A percentile compares a stretch with the other conserved stretches of the same genome.
Conservation (phyloP, 2,888 invertebrate species). For the Lacanobia wlatinum region DNA sequence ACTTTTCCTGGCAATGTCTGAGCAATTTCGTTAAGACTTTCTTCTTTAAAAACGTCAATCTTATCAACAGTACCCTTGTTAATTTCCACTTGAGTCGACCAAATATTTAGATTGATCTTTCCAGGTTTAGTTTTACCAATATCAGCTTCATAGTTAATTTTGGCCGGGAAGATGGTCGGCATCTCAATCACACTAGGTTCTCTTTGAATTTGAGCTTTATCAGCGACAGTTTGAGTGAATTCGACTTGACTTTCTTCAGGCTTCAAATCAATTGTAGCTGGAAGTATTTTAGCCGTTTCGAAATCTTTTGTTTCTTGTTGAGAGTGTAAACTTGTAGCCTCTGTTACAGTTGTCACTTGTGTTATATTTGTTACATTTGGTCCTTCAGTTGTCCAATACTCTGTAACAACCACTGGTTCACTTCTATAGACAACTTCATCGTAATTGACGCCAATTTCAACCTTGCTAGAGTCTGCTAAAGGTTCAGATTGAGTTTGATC, state of each 20-base stretch:
- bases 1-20: conserved; percentile 32
- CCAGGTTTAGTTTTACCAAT: conserved; percentile 53
- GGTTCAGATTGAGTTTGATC: conserved; percentile 42
- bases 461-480: conserved; percentile 30
- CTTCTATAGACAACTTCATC: conserved; percentile 35
- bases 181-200: conserved; percentile 23
- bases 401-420: conserved; percentile 41
- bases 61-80: conserved; percentile 45
- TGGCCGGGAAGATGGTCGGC: conserved; percentile 42
- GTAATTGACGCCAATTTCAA: conserved; percentile 39
- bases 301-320: conserved; percentile 16
- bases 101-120: conserved; percentile 44
- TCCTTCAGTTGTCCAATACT: conserved; percentile 36
- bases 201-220: conserved; percentile 16
- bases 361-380: conserved; percentile 9
- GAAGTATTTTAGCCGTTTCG: conserved; percentile 8
- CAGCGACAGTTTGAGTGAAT: background rate
- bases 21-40: conserved; percentile 44
- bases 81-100: conserved; percentile 49
- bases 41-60: conserved; percentile 32
- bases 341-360: conserved; percentile 1
- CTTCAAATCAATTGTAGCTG: conserved; percentile 3
- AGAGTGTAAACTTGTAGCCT: background rate
- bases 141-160: conserved; percentile 44
- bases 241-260: conserved; percentile 5